Percentiles rank a stretch among this genome's conserved stretches.
phyloP scores from a whole-genome alignment of 2,113 vertebrate genomes.

The Nannospalax galili region DNA sequence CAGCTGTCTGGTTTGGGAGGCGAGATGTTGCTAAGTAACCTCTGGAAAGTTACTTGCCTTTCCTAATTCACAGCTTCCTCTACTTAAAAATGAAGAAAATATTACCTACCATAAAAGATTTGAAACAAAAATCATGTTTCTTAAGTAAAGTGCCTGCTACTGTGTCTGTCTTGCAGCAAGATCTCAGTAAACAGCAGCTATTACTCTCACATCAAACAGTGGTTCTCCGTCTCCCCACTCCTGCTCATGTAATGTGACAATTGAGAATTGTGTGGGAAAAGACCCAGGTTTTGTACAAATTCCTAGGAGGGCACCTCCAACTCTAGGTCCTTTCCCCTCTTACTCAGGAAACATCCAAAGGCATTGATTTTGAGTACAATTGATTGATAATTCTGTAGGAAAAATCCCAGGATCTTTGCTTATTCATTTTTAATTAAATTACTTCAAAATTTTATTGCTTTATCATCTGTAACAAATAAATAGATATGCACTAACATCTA shows the following conservation, averaged over 20 bases:
- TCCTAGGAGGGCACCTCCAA: neutral
- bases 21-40: conserved; percentile 51
- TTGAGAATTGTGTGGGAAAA: neutral
- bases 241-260: neutral
- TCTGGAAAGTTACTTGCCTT: conserved; percentile 47
- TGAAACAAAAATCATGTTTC: conserved; percentile 32
- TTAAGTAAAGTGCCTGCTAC: neutral
- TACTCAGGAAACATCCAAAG: neutral
- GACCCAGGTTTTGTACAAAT: neutral
- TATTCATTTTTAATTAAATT: conserved; percentile 61
- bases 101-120: conserved; percentile 52
- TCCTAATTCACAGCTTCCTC: conserved; percentile 56
- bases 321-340: neutral
- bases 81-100: conserved; percentile 53
- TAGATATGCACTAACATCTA: neutral
- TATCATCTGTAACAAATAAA: conserved; percentile 60
- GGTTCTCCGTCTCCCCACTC: neutral
- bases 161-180: neutral
- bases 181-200: conserved; percentile 13
- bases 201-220: neutral
- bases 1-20: conserved; percentile 40
- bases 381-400: neutral
- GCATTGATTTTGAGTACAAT: neutral
- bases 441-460: conserved; percentile 53
- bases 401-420: conserved; percentile 28